phyloP scores from a whole-genome alignment of 1,140 invertebrate species.

The Magallana ariakensis region DNA sequence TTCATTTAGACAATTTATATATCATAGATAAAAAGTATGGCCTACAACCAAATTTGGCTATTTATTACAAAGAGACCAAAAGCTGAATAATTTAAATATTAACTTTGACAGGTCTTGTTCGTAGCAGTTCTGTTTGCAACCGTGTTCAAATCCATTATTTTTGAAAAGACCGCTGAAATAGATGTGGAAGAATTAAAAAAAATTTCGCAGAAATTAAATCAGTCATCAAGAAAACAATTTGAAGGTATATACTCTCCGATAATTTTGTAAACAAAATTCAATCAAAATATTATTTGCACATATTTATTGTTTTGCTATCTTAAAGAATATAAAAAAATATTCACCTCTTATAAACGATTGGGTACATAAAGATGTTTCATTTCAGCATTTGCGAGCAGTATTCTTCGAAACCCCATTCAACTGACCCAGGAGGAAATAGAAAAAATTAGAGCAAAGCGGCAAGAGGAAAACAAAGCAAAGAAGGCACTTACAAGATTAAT shows the following conservation, averaged over 20 bases:
- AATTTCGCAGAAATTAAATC: neutral
- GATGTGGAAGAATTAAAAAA: neutral
- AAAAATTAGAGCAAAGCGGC: neutral
- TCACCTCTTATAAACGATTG: no score
- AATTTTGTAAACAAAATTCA: no score
- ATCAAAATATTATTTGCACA: no score
- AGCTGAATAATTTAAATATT: no score
- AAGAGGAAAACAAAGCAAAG: slow-evolving; percentile 45
- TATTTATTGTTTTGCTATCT: no score
- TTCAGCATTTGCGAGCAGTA: neutral
- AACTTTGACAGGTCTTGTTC: no score
- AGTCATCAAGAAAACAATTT: neutral
- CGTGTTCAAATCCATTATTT: neutral
- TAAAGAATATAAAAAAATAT: no score
- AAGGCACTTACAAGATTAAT: slow-evolving; percentile 41
- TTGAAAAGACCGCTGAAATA: neutral
- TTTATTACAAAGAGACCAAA: no score
- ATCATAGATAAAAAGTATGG: no score
- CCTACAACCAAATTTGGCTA: no score
- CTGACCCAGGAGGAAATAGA: neutral
- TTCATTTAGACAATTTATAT: no score
- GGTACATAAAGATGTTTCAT: neutral
- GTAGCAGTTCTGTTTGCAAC: slow-evolving; percentile 17
- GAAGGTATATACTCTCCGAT: neutral
- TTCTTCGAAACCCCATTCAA: neutral